Conservation (phyloP, 2,888 invertebrate species). For the Syrista parreyssii region DNA sequence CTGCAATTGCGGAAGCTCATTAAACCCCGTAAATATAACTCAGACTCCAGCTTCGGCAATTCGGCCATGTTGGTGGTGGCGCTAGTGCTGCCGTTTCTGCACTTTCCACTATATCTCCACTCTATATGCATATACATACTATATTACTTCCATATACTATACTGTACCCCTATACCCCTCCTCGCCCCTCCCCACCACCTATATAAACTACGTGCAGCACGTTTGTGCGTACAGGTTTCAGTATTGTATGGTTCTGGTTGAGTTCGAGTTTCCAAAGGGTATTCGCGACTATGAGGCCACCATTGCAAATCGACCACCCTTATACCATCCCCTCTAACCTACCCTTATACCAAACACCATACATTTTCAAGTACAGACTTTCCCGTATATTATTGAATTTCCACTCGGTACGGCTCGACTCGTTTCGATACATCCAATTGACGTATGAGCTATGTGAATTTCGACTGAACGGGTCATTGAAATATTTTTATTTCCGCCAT, state of each 20-base stretch:
- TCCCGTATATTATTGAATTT: not conserved
- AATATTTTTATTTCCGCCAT: not conserved
- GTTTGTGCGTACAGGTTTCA: not conserved
- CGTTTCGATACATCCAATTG: not conserved
- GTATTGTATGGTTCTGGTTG: not conserved
- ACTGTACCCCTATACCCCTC: not conserved
- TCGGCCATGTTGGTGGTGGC: not conserved
- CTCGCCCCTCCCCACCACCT: not conserved
- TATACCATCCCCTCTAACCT: not conserved
- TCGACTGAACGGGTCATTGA: too few species aligned
- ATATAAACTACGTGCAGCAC: not conserved
- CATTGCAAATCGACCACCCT: not conserved
- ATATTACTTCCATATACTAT: not conserved
- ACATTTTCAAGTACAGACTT: not conserved
- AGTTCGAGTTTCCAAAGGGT: not conserved
- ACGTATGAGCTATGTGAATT: not conserved
- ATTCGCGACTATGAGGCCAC: not conserved
- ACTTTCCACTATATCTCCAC: not conserved
- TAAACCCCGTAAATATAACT: conserved; percentile 16
- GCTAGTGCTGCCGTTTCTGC: not conserved
- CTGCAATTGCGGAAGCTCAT: conserved; percentile 18
- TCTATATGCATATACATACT: not conserved
- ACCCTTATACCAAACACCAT: not conserved
- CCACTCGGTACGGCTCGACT: not conserved
- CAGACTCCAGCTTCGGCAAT: not conserved